phyloP scores from a whole-genome alignment of 2,113 vertebrate species.

The Coturnix japonica region DNA sequence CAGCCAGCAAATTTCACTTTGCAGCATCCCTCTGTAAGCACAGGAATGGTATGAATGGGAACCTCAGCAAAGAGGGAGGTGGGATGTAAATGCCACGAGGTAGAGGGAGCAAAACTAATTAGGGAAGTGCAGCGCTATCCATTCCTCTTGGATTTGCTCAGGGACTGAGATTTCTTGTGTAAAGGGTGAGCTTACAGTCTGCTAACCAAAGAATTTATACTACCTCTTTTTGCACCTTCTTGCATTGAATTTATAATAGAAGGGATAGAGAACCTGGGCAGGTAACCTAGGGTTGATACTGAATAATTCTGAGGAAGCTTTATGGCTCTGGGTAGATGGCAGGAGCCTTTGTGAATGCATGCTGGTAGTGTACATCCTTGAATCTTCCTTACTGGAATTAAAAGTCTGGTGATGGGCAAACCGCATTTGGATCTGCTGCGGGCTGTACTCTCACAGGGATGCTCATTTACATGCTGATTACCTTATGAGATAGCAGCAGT shows the following conservation, averaged over 20 bases:
- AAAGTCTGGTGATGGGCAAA: not conserved
- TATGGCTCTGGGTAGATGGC: not conserved
- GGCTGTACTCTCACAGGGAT: not conserved
- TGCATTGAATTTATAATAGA: not conserved
- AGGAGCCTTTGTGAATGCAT: accelerated
- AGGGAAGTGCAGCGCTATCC: not conserved
- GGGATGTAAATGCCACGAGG: not conserved
- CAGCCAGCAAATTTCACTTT: not conserved
- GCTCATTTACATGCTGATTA: not conserved
- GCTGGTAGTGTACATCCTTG: not conserved
- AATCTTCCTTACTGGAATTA: not conserved
- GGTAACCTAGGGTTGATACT: not conserved
- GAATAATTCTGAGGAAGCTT: not conserved
- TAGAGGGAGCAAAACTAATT: not conserved
- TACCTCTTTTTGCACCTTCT: not conserved
- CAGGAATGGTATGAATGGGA: too few relatives aligned
- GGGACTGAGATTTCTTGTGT: not conserved
- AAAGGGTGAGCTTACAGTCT: not conserved
- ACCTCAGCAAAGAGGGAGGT: not conserved
- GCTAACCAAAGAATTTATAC: not conserved
- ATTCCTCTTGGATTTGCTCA: not conserved
- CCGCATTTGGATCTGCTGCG: not conserved
- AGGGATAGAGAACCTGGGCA: not conserved
- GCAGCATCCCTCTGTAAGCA: not conserved
- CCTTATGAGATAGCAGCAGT: not conserved